Percentiles rank a stretch among this genome's conserved stretches.
phyloP scores from a whole-genome alignment of 1,140 invertebrate genomes.

The Propsilocerus akamusi region DNA sequence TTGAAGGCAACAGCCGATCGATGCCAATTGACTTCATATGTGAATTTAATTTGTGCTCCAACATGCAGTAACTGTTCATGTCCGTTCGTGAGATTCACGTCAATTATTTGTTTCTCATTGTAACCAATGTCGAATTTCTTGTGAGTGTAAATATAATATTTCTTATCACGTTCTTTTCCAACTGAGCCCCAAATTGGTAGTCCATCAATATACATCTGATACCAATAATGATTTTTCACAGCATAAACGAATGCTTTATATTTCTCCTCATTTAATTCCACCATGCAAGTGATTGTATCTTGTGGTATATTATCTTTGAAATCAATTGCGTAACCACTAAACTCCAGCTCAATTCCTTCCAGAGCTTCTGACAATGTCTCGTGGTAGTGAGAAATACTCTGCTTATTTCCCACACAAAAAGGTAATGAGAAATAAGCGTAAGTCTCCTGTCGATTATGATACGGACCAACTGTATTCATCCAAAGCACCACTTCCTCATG shows the following conservation, averaged over 20 bases:
- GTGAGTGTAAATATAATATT: conserved; percentile 90
- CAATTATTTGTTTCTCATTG: conserved; percentile 92
- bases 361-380: conserved; percentile 96
- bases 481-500: conserved; percentile 96
- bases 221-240: conserved; percentile 99
- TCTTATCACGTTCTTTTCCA: conserved; percentile 66
- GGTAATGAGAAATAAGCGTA: conserved; percentile 96
- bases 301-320: conserved; percentile 56
- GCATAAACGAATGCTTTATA: conserved; percentile 91
- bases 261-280: conserved; percentile 69
- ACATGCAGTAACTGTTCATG: conserved; percentile 64
- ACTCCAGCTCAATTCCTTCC: conserved; percentile 93
- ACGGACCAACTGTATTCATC: conserved; percentile 99
- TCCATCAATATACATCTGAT: conserved; percentile 99
- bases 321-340: conserved; percentile 89
- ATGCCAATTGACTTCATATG: conserved; percentile 98
- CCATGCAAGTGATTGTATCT: conserved; percentile 67
- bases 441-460: conserved; percentile 97
- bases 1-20: conserved; percentile 73
- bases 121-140: conserved; percentile 98
- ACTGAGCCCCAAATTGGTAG: conserved; percentile 97
- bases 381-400: conserved; percentile 91
- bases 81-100: conserved; percentile 94
- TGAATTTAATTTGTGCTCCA: conserved; percentile 68
- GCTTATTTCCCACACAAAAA: conserved; percentile 88